Conservation (phyloP, 1,140 invertebrate species). For the Danaus plexippus region DNA sequence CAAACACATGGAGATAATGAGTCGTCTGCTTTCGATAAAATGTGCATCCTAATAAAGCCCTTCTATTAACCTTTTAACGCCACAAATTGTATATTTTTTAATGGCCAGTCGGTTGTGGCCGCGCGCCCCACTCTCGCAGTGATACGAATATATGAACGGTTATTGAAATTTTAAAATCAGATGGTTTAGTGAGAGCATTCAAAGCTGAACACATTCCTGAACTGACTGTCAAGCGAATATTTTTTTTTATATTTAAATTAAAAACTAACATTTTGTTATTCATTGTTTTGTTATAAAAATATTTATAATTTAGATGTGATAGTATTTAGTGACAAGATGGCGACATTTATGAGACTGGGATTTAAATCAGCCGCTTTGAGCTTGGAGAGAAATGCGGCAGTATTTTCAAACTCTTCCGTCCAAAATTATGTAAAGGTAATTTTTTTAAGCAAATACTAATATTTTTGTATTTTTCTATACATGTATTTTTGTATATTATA, state of each 20-base stretch:
- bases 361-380: conserved; percentile 40
- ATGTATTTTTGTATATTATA: no score
- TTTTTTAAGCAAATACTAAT: not conserved
- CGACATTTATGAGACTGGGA: conserved; percentile 49
- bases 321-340: conserved; percentile 46
- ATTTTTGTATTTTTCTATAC: no score
- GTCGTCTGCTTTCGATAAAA: no score
- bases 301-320: conserved; percentile 4
- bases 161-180: conserved; percentile 39
- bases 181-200: conserved; percentile 4
- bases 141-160: conserved; percentile 36
- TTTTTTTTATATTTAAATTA: not conserved
- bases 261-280: no score
- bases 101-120: conserved; percentile 5
- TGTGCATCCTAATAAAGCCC: conserved; percentile 2
- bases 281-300: no score
- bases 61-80: conserved; percentile 3
- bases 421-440: conserved; percentile 46
- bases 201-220: no score
- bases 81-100: conserved; percentile 6
- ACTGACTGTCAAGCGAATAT: not conserved
- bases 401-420: conserved; percentile 39
- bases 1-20: not conserved
- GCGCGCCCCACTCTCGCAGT: conserved; percentile 18
- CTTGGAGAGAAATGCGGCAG: conserved; percentile 50